Evolutionary conservation across 2,888 invertebrate species (phyloP).

Genomic region (Willowsia nigromaculata): DNA sequence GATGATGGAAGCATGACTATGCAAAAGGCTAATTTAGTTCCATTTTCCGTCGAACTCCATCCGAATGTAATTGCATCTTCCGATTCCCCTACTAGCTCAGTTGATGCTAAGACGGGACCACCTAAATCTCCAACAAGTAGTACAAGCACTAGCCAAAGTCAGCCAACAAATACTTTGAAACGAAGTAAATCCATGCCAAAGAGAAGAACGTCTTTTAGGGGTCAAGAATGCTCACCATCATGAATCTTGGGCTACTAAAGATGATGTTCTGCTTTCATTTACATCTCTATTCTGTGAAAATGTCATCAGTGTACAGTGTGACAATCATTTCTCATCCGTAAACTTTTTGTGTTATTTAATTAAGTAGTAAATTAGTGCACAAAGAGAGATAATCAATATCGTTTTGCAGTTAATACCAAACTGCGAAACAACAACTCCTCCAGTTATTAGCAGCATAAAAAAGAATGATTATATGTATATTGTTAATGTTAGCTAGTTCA

Average conservation of each 20-base stretch:
- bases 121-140: conserved; percentile 41
- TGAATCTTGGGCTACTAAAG: too few relatives aligned
- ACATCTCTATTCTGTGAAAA: not conserved
- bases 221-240: conserved; percentile 76
- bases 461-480: too few relatives aligned
- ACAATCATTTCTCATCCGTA: not conserved
- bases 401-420: not conserved
- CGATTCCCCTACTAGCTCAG: not conserved
- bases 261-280: not conserved
- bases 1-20: conserved; percentile 24
- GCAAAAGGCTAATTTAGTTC: conserved; percentile 57
- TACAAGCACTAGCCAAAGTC: conserved; percentile 34
- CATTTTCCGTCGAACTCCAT: conserved; percentile 57
- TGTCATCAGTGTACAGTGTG: not conserved
- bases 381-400: not conserved
- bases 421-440: too few relatives aligned
- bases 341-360: not conserved
- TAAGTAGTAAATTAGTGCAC: not conserved
- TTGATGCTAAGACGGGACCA: not conserved
- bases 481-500: too few relatives aligned
- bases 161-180: conserved; percentile 67
- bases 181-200: conserved; percentile 78
- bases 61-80: conserved; percentile 42
- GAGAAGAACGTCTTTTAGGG: conserved; percentile 75
- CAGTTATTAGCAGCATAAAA: too few relatives aligned